Base-by-base conservation (phyloP, 1,140 invertebrate genomes). In the Drosophila pseudoananassae region DNA sequence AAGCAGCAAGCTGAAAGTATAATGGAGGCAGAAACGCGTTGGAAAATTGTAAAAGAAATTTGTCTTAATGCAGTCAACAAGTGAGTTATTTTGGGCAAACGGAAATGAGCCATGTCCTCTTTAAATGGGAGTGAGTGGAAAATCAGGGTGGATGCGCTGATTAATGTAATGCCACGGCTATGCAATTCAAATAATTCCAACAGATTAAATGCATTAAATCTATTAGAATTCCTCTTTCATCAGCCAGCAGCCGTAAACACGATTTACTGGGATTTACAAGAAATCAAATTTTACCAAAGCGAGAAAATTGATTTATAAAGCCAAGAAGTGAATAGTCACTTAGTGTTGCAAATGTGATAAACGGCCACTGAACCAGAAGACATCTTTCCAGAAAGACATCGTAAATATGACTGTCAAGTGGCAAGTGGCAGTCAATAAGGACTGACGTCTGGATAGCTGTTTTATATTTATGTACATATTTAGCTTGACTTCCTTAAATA, bases 231-330 rank as follows among this genome's bases (percentile, higher is more conserved):
- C 45, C 20, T 17, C 23, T 46, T 17, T 47, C 52, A 74, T 59
- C 56, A 17, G 43, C 31, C 25, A 15, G 20, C 31, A 14, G 51
- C 36, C 38, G 46, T 50, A 65, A 74, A 71, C 59, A 40, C 27
- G 47, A 65, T 76, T 80, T 75, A 64, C 29, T 54, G 2, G 12
- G 31, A 47, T 38, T 54, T 56, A 45, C 70, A 27, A 40, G 43
- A 58, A 76, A 80, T 65, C 20, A 17, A 65, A 53, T 80, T 54
- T 52, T 45, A 33, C 33, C 50, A 52, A 65, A 57, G 64, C 47
- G 25, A 12, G 54, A 31, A 63, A 80, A 80, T 80, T 61, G 47
- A 65, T 55, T 80, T 80, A 80, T 76, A 56, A 20, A 46, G 14
- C 40, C 40, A 17, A 43, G 40, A 9, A 43, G 40, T 17, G 14